Evolutionary conservation across 1,140 invertebrate genomes (phyloP).

Genomic region (Lasaia peninsularis): DNA sequence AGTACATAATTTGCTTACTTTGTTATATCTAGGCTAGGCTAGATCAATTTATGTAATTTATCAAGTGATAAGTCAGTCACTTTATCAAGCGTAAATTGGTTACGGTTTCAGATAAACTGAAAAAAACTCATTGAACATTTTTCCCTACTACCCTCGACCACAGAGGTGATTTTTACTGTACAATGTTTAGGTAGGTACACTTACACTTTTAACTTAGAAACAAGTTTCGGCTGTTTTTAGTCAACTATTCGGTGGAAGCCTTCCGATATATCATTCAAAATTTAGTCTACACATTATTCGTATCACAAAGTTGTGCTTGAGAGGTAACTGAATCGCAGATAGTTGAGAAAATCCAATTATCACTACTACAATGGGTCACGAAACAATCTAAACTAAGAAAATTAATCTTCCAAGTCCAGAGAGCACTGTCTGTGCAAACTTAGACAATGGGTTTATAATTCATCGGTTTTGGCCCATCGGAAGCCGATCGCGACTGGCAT

Average conservation of each 20-base stretch:
- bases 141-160: too few relatives aligned
- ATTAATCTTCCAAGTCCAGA: slow-evolving; percentile 75
- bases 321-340: slow-evolving; percentile 69
- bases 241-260: background rate
- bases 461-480: slow-evolving; percentile 70
- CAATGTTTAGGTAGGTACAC: too few relatives aligned
- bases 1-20: too few relatives aligned
- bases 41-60: too few relatives aligned
- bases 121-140: too few relatives aligned
- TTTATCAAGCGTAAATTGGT: too few relatives aligned
- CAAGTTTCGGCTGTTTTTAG: background rate
- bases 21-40: too few relatives aligned
- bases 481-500: slow-evolving; percentile 43
- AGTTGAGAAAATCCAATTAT: slow-evolving; percentile 74
- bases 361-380: slow-evolving; percentile 72
- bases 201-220: too few relatives aligned
- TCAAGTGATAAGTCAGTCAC: too few relatives aligned
- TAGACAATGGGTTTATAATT: slow-evolving; percentile 74
- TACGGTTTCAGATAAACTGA: too few relatives aligned
- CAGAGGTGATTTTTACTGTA: too few relatives aligned
- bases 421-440: slow-evolving; percentile 70
- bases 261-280: slow-evolving; percentile 8
- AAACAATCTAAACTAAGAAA: slow-evolving; percentile 77
- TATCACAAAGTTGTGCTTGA: slow-evolving; percentile 38
- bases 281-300: slow-evolving; percentile 23